Evolutionary conservation across 64 coral and sea anemone species (phyloP), one percentile per base, ranked within the genome.

Genomic region (Montipora sp.): DNA sequence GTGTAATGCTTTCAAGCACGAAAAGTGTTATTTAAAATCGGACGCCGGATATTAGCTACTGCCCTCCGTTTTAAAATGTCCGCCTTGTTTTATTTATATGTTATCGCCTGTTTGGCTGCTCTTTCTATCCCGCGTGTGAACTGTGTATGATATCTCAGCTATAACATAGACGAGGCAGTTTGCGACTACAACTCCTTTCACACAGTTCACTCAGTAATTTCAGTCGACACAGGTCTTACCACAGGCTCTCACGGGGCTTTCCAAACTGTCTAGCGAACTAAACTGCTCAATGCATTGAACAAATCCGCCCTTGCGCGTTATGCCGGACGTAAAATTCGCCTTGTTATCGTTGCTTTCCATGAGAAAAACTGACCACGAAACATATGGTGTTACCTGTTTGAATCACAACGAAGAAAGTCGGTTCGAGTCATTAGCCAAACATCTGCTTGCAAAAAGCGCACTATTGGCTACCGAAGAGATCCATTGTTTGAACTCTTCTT

Each of bases 331-430:
- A 18, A 67, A 59, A 70, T 48, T 44, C 63, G 70, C 81, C 24
- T 84, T 84, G 60, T 84, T 49, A 48, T 84, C 81, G 81, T 84
- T 84, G 27, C 48, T 16, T 84, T 84, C 81, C 81, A 84, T 84
- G 81, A 70, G 81, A 84, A 84, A 84, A 70, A 84, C 60, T 84
- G 46, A 84, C 81, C 81, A 44, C 81, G 61, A 84, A 71, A 84
- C 81, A 84, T 84, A 84, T 84, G 81, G 60, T 84, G 11, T 57
- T 57, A 84, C 81, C 81, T 84, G 81, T 84, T 84, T 84, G 81
- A 84, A 84, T 70, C 81, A 84, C 81, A 84, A 84, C 81, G 47
- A 84, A 16, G 63, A 70, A 71, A 84, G 63, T 83, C 80, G 80
- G n/a, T n/a, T 71, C 63, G 9, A 84, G 81, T 84, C 81, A 84